These are phyloP conservation scores for Junonia oenone DNA, from an alignment of 2,888 invertebrate species.

Conservation along the genomic window DNA sequence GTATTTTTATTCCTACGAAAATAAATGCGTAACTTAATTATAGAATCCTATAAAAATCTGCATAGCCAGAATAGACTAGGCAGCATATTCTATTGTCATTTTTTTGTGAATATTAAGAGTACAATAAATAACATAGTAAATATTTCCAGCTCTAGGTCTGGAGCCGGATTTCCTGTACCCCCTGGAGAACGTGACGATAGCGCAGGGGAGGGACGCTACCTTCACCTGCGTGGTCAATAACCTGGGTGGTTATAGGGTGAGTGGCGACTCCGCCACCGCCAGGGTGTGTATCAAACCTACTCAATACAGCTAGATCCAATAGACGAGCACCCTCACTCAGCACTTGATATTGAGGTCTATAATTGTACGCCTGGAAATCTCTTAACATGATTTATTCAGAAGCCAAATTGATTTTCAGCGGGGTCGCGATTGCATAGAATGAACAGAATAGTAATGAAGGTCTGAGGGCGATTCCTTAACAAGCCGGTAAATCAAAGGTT, in stretches of 20 bases:
- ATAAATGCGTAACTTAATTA: background rate
- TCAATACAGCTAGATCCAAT: conserved; percentile 65
- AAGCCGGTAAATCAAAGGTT: background rate
- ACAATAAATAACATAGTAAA: background rate
- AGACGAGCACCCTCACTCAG: conserved; percentile 69
- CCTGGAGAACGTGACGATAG: conserved; percentile 90
- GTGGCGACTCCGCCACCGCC: conserved; percentile 91
- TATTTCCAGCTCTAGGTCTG: conserved; percentile 84
- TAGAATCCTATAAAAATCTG: no score
- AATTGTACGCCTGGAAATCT: conserved; percentile 38
- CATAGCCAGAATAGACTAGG: background rate
- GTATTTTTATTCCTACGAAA: conserved; percentile 2
- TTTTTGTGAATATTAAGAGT: background rate
- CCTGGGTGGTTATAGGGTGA: conserved; percentile 93
- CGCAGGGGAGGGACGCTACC: conserved; percentile 90
- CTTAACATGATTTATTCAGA: conserved; percentile 12
- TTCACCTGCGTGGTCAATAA: conserved; percentile 92
- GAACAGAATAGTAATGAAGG: conserved; percentile 25
- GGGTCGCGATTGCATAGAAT: conserved; percentile 14
- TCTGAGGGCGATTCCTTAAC: conserved; percentile 2
- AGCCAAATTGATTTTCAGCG: conserved; percentile 15
- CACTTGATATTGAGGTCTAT: conserved; percentile 67
- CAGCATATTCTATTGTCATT: background rate
- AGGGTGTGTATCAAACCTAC: conserved; percentile 88
- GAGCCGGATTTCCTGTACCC: conserved; percentile 90